Evolutionary conservation across 2,797 vertebrate genomes (phyloP).

Genomic region (Microctenopoma lineatum): DNA sequence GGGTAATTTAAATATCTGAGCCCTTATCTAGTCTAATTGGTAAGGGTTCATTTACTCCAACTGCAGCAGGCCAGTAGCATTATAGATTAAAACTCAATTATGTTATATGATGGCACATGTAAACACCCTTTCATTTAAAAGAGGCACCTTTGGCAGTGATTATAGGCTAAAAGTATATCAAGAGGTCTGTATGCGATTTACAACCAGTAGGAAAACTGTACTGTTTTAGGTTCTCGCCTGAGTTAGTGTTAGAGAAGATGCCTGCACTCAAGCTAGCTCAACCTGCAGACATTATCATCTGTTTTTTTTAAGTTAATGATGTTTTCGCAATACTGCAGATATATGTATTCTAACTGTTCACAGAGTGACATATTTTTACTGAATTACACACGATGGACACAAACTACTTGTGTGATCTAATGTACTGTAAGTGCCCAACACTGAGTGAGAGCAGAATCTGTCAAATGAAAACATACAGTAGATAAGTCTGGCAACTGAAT

Average conservation of each 20-base stretch:
- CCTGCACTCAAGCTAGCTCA: background rate
- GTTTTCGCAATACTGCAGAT: background rate
- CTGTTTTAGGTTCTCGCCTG: too few relatives aligned
- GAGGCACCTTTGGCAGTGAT: background rate
- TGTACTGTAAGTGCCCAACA: background rate
- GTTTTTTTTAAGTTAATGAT: background rate
- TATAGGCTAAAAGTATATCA: background rate
- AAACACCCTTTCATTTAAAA: slow-evolving; percentile 4
- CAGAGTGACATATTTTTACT: background rate
- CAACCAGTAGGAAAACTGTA: background rate
- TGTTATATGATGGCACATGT: slow-evolving; percentile 12
- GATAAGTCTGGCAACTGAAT: slow-evolving; percentile 28
- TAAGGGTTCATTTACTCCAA: slow-evolving; percentile 44
- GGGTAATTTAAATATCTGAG: slow-evolving; percentile 44
- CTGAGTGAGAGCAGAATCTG: slow-evolving; percentile 19
- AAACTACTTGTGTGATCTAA: slow-evolving; percentile 16
- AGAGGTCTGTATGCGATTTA: background rate
- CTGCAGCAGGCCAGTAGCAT: slow-evolving; percentile 16
- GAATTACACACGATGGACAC: background rate
- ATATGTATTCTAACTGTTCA: background rate
- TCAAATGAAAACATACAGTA: slow-evolving; percentile 42
- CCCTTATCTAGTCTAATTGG: slow-evolving; percentile 57
- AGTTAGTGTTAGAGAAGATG: background rate
- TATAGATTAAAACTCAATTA: slow-evolving; percentile 38
- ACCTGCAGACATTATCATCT: background rate